Conservation (phyloP, 2,797 vertebrate species). For the Antennarius maculatus region DNA sequence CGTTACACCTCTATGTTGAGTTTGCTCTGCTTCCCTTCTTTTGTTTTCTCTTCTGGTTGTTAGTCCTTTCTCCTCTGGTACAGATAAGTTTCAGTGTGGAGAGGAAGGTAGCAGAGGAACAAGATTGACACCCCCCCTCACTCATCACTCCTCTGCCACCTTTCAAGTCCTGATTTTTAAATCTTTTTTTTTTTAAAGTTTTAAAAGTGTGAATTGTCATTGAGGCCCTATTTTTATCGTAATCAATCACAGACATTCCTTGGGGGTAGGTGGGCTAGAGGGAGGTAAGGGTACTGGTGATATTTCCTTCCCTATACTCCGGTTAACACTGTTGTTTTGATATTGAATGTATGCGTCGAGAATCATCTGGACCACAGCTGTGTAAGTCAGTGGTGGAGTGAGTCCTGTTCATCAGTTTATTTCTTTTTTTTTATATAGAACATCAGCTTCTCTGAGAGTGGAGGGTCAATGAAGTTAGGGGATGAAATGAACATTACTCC, state of each 20-base stretch:
- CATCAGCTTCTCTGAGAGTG: slow-evolving; percentile 16
- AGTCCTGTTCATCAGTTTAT: slow-evolving; percentile 20
- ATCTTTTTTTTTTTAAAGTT: slow-evolving; percentile 39
- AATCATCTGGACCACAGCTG: slow-evolving; percentile 47
- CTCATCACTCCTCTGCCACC: slow-evolving; percentile 42
- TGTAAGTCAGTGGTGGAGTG: slow-evolving; percentile 17
- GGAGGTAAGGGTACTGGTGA: slow-evolving; percentile 11
- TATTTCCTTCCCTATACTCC: slow-evolving; percentile 49
- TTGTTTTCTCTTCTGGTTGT: slow-evolving; percentile 30
- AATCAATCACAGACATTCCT: slow-evolving; percentile 69
- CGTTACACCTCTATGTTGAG: slow-evolving; percentile 35
- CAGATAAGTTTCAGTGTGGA: slow-evolving; percentile 43
- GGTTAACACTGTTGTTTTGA: slow-evolving; percentile 76
- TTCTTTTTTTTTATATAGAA: slow-evolving; percentile 15
- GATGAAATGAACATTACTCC: slow-evolving; percentile 44
- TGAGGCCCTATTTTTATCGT: slow-evolving; percentile 40
- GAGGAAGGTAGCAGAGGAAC: slow-evolving; percentile 40
- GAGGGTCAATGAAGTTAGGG: slow-evolving; percentile 24
- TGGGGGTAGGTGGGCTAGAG: slow-evolving; percentile 11
- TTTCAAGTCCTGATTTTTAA: slow-evolving; percentile 31
- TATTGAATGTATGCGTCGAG: slow-evolving; percentile 76
- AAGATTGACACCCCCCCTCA: slow-evolving; percentile 9
- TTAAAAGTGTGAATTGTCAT: slow-evolving; percentile 41
- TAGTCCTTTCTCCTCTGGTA: slow-evolving; percentile 25
- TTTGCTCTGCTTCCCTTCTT: slow-evolving; percentile 54